Evolutionary conservation across 2,888 invertebrate species (phyloP).

Genomic region (Unio delphinus): DNA sequence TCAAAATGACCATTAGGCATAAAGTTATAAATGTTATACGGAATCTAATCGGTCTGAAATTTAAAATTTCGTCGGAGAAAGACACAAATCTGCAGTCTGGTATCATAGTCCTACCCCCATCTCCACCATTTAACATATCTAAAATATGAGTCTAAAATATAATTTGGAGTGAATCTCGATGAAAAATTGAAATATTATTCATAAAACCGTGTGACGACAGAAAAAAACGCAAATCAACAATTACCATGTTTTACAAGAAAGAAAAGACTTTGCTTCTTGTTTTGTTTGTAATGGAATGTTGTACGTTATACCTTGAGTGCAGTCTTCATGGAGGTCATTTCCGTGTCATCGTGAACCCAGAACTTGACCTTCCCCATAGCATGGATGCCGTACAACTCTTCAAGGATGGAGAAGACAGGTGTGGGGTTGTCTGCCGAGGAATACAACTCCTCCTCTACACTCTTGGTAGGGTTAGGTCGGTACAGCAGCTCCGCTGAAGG

Average conservation of each 20-base stretch:
- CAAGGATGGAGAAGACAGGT: constrained; percentile 41
- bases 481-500: constrained; percentile 39
- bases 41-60: too few species aligned
- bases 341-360: constrained; percentile 53
- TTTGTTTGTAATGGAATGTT: not conserved
- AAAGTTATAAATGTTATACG: too few species aligned
- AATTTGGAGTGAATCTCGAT: too few species aligned
- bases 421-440: constrained; percentile 51
- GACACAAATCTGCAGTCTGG: too few species aligned
- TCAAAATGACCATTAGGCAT: too few species aligned
- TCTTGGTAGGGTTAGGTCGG: constrained; percentile 45
- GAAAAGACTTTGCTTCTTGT: not conserved
- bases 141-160: too few species aligned
- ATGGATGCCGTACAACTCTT: constrained; percentile 46
- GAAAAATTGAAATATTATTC: too few species aligned
- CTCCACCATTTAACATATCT: too few species aligned
- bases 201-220: too few species aligned
- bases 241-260: not conserved
- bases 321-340: constrained; percentile 42
- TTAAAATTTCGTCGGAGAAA: too few species aligned
- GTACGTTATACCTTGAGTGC: constrained; percentile 35
- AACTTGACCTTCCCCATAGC: constrained; percentile 47
- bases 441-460: constrained; percentile 48
- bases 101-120: too few species aligned
- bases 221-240: too few species aligned